Percentiles rank a stretch among this genome's conserved stretches.
Evolutionary conservation across 2,113 vertebrate species (phyloP).

Genomic region (Takifugu flavidus): DNA sequence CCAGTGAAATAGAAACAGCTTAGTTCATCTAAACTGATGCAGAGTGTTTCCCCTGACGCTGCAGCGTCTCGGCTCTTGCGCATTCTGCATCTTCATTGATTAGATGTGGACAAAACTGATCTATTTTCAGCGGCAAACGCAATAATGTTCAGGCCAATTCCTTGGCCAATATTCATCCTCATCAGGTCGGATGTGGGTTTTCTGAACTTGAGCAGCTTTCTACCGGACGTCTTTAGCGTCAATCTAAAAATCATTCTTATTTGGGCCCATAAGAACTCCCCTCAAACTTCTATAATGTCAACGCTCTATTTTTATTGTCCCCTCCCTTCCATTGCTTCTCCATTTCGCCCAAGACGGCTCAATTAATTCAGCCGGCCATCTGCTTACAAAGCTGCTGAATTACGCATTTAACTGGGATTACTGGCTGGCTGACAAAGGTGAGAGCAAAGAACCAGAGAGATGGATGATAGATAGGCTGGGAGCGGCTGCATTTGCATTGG

Average conservation of each 20-base stretch:
- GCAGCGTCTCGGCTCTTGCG: constrained; percentile 31
- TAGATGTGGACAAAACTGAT: constrained; percentile 58
- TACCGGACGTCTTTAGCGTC: neutral
- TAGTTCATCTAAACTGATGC: constrained; percentile 37
- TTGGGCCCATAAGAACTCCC: neutral
- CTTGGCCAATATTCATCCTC: constrained; percentile 52
- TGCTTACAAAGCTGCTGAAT: constrained; percentile 62
- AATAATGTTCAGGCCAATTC: constrained; percentile 55
- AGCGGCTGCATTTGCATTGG: constrained; percentile 49
- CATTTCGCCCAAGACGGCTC: constrained; percentile 41
- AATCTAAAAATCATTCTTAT: neutral
- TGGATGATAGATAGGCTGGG: constrained; percentile 8
- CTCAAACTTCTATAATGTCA: neutral
- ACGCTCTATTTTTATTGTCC: constrained; percentile 18
- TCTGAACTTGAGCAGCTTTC: neutral
- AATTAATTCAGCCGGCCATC: constrained; percentile 63
- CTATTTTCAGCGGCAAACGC: constrained; percentile 56
- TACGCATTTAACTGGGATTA: constrained; percentile 66
- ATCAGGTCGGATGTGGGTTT: neutral
- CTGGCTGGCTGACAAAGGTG: constrained; percentile 58
- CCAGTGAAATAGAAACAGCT: constrained; percentile 8
- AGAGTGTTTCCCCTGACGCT: constrained; percentile 12
- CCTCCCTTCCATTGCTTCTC: constrained; percentile 26
- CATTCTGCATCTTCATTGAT: constrained; percentile 48
- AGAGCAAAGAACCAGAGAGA: constrained; percentile 7